Percentiles rank a stretch among this genome's conserved stretches.
phyloP scores from a whole-genome alignment of 1,140 invertebrate genomes.

The Drosophila murphyi region DNA sequence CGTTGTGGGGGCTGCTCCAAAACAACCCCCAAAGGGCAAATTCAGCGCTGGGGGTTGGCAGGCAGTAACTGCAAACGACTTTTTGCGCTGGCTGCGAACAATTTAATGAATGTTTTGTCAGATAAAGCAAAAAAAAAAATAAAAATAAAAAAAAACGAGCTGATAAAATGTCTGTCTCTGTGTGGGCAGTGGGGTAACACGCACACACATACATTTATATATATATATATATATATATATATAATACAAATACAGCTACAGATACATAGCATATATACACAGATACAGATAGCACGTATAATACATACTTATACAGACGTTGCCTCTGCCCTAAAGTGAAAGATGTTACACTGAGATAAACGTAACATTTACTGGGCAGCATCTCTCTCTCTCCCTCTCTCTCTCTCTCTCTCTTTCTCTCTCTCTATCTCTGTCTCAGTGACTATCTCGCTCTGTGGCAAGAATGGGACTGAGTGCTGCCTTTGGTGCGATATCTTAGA shows the following conservation, averaged over 20 bases:
- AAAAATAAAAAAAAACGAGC: conserved; percentile 52
- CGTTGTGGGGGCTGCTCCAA: conserved; percentile 52
- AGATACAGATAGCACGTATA: conserved; percentile 34
- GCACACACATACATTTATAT: conserved; percentile 12
- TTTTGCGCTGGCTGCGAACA: conserved; percentile 60
- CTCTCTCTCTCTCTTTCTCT: background rate
- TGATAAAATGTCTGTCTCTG: conserved; percentile 57
- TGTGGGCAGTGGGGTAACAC: conserved; percentile 39
- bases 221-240: too few relatives aligned
- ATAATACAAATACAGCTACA: conserved; percentile 34
- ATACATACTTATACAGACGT: conserved; percentile 12
- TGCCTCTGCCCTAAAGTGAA: conserved; percentile 54
- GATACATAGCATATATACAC: conserved; percentile 25
- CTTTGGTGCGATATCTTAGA: conserved; percentile 67
- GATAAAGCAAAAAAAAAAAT: conserved; percentile 60
- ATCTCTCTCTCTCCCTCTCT: background rate
- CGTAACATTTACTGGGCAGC: conserved; percentile 55
- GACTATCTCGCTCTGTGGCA: conserved; percentile 1
- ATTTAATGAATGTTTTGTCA: conserved; percentile 83
- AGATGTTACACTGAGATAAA: conserved; percentile 82
- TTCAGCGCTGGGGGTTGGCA: conserved; percentile 65
- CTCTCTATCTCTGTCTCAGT: conserved; percentile 27
- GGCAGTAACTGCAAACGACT: conserved; percentile 39
- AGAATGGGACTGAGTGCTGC: too few relatives aligned
- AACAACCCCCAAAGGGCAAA: conserved; percentile 71